phyloP scores from a whole-genome alignment of 2,888 invertebrate genomes.

The Cinara cedri region DNA sequence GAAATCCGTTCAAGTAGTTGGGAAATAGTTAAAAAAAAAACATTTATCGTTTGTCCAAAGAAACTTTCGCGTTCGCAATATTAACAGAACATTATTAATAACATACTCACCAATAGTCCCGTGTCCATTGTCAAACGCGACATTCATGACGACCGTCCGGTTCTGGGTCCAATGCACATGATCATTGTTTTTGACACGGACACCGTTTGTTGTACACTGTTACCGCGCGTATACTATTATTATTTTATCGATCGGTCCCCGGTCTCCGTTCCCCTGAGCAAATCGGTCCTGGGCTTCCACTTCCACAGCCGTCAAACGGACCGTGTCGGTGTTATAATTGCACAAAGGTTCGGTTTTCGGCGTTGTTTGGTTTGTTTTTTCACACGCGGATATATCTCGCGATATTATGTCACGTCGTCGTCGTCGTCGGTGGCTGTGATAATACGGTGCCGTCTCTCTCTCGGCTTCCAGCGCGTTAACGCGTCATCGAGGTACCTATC shows the following conservation, averaged over 20 bases:
- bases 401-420: conserved; percentile 30
- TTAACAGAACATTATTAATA: too few relatives aligned
- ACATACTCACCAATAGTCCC: conserved; percentile 32
- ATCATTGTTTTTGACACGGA: conserved; percentile 14
- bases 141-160: conserved; percentile 37
- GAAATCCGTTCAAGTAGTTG: too few relatives aligned
- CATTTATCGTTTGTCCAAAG: too few relatives aligned
- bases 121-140: conserved; percentile 2
- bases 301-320: conserved; percentile 10
- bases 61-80: too few relatives aligned
- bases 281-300: neutral
- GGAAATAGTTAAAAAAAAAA: too few relatives aligned
- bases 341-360: conserved; percentile 38
- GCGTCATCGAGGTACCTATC: too few relatives aligned
- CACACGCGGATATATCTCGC: conserved; percentile 21
- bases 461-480: neutral
- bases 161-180: conserved; percentile 2
- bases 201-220: conserved; percentile 26
- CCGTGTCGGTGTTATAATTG: conserved; percentile 23
- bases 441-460: conserved; percentile 10
- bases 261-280: neutral
- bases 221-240: conserved; percentile 1
- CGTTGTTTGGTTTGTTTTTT: conserved; percentile 29
- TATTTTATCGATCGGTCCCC: neutral
- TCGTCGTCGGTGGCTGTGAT: too few relatives aligned